Percentiles rank a stretch among this genome's conserved stretches.
Conservation (phyloP, 2,797 vertebrate genomes). For the Phrynocephalus guinanensis region DNA sequence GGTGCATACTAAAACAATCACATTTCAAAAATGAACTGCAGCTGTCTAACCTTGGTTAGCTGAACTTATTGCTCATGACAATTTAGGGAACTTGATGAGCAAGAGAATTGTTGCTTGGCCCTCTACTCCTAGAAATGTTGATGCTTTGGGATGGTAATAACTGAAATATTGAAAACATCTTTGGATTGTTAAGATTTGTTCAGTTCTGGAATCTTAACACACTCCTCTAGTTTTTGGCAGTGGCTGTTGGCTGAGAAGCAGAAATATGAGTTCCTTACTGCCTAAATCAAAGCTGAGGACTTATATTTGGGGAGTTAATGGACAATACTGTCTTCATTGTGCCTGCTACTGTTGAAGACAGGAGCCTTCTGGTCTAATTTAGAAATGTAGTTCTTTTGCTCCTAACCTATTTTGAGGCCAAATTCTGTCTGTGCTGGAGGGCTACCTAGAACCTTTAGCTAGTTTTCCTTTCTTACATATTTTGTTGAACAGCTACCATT, state of each 20-base stretch:
- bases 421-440: neutral
- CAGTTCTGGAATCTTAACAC: neutral
- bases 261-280: neutral
- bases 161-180: neutral
- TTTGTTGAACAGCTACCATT: neutral
- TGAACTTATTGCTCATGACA: neutral
- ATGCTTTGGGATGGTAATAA: neutral
- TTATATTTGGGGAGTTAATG: too few species aligned
- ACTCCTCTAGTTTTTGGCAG: neutral
- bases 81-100: neutral
- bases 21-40: neutral
- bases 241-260: neutral
- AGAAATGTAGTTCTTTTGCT: neutral
- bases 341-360: neutral
- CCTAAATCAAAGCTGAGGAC: neutral
- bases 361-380: neutral
- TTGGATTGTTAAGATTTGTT: neutral
- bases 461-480: neutral
- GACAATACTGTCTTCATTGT: neutral
- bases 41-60: conserved; percentile 1
- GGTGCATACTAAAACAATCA: conserved; percentile 14
- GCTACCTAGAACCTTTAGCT: neutral
- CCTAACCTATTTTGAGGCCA: neutral
- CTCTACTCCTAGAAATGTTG: neutral
- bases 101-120: neutral